Evolutionary conservation across 2,888 invertebrate species (phyloP).

Genomic region (Morinoia aosen): DNA sequence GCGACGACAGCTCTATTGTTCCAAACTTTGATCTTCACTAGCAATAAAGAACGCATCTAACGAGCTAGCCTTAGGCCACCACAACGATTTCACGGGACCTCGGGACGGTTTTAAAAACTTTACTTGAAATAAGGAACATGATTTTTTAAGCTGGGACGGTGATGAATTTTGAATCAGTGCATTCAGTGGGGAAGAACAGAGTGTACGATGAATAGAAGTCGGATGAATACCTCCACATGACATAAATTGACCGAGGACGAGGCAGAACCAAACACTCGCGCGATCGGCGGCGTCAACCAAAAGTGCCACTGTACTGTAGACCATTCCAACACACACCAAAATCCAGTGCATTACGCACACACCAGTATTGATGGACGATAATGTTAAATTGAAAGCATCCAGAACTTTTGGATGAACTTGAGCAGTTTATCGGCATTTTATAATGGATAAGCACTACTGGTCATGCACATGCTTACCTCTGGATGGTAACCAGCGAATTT

Average conservation of each 20-base stretch:
- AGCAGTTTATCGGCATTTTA: not conserved
- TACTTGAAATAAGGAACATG: not conserved
- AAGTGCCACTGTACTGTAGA: not conserved
- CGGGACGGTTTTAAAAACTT: not conserved
- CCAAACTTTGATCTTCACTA: slow-evolving; percentile 32
- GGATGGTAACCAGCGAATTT: not conserved
- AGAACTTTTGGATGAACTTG: not conserved
- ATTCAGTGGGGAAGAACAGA: not conserved
- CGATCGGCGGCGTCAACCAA: not conserved
- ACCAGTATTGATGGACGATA: not conserved
- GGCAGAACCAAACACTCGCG: not conserved
- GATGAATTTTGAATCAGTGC: not conserved
- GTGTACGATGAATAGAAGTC: not conserved
- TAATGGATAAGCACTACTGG: not conserved
- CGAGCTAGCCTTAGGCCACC: slow-evolving; percentile 17
- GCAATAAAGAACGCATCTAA: slow-evolving; percentile 20
- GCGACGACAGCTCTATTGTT: slow-evolving; percentile 8
- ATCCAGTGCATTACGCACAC: not conserved
- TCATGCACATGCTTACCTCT: not conserved
- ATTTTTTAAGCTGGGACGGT: not conserved
- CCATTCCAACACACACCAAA: not conserved
- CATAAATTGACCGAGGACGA: not conserved
- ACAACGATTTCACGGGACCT: not conserved
- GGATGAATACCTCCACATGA: not conserved
- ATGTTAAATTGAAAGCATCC: not conserved